Evolutionary conservation across 35 echinoderm and acorn worm species (phyloP), one percentile per base, ranked within the genome.

Genomic region (Chiridota heheva): DNA sequence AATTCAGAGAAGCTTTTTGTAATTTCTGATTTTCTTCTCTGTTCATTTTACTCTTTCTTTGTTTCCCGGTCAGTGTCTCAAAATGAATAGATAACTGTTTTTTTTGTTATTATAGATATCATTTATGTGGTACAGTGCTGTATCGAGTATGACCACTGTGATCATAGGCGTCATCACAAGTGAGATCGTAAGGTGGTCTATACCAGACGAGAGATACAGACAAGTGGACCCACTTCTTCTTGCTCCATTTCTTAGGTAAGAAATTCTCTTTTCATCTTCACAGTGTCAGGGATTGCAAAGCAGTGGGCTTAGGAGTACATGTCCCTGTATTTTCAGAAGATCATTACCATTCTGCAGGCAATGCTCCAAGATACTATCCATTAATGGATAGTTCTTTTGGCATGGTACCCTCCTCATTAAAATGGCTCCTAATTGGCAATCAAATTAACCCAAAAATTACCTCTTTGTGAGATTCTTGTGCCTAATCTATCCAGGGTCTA

Each of bases 61-160:
- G n/a, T n/a, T n/a, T n/a, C n/a, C n/a, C n/a, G n/a, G n/a, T n/a
- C n/a, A n/a, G n/a, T n/a, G n/a, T n/a, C n/a, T n/a, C n/a, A n/a
- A n/a, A n/a, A n/a, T n/a, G n/a, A n/a, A n/a, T n/a, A n/a, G n/a
- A n/a, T n/a, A n/a, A n/a, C n/a, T n/a, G n/a, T n/a, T n/a, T n/a
- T n/a, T n/a, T n/a, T n/a, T n/a, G n/a, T n/a, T n/a, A 60, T 70
- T 70, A 2, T 60, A 98, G 95, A 44, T 98, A 37, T 98, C 95
- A 35, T 98, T 98, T 75, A 85, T 98, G 84, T 98, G 88, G 95
- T 98, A 98, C 44, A 98, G 95, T 66, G 43, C 80, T 18, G 86
- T 86, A 17, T 44, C 89, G 24, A 88, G 80, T 47, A 22, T 88
- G 6, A 88, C 80, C 45, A 98, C 95, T 18, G 59, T 98, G 36